Percentiles rank a stretch among this genome's conserved stretches.
Conservation (phyloP, 2,797 vertebrate species). For the Lagorchestes hirsutus region DNA sequence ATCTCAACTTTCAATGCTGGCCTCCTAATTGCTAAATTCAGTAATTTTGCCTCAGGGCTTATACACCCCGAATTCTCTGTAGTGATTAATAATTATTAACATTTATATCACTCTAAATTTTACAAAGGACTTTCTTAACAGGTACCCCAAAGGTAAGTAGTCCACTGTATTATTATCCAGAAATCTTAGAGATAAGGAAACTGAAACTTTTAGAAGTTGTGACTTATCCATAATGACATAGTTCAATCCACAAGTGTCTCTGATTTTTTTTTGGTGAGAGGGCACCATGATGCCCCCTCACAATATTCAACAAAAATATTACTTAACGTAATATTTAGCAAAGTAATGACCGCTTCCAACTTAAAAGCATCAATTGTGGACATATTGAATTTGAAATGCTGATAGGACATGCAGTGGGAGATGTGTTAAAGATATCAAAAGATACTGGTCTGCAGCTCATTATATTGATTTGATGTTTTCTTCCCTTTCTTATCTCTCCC, state of each 20-base stretch:
- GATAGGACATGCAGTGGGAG: background rate
- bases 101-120: background rate
- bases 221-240: background rate
- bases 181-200: background rate
- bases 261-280: background rate
- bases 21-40: background rate
- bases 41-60: background rate
- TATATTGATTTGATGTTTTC: background rate
- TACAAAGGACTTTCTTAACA: background rate
- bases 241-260: background rate
- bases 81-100: background rate
- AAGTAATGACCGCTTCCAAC: background rate
- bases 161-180: background rate
- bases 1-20: background rate
- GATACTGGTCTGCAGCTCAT: background rate
- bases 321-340: background rate
- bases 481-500: background rate
- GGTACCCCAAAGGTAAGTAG: background rate
- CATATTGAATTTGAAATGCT: background rate
- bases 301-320: background rate
- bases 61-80: background rate
- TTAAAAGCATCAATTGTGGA: background rate
- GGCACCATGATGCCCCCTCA: background rate
- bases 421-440: background rate
- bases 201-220: background rate